Evolutionary conservation across 2,113 vertebrate species (phyloP).

Genomic region (Ochotona curzoniae): DNA sequence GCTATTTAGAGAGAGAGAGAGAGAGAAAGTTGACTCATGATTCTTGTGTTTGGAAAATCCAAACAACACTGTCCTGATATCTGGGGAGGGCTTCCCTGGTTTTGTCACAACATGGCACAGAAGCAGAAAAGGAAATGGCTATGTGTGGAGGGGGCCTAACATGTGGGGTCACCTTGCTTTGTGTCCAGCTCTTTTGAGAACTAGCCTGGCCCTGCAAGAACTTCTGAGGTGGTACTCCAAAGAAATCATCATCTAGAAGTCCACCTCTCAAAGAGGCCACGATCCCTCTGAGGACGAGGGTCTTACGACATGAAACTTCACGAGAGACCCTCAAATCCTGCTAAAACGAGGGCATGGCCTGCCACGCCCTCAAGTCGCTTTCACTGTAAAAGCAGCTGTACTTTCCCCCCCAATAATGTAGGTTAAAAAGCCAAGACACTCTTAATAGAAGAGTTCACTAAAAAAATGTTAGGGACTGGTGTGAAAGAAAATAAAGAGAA

Average conservation of each 20-base stretch:
- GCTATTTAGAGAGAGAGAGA: neutral
- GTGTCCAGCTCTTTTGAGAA: neutral
- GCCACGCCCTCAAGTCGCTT: neutral
- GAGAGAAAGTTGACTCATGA: neutral
- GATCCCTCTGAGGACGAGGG: neutral
- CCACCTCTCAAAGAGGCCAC: neutral
- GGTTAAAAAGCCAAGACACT: neutral
- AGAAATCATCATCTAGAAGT: no score
- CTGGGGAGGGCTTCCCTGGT: no score
- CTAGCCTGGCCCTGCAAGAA: neutral
- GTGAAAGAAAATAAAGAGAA: neutral
- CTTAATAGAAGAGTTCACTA: neutral
- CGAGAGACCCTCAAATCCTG: neutral
- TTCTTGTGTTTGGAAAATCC: neutral
- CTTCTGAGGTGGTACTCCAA: neutral
- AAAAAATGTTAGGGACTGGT: no score
- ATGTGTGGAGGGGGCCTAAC: neutral
- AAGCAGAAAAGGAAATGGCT: neutral
- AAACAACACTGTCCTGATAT: neutral
- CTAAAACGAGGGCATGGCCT: neutral
- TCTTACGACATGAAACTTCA: neutral
- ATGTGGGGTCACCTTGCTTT: neutral
- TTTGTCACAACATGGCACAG: neutral
- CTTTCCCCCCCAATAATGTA: neutral
- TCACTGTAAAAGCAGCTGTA: neutral